Conservation (phyloP, 2,888 invertebrate species). For the Cantharis rufa region DNA sequence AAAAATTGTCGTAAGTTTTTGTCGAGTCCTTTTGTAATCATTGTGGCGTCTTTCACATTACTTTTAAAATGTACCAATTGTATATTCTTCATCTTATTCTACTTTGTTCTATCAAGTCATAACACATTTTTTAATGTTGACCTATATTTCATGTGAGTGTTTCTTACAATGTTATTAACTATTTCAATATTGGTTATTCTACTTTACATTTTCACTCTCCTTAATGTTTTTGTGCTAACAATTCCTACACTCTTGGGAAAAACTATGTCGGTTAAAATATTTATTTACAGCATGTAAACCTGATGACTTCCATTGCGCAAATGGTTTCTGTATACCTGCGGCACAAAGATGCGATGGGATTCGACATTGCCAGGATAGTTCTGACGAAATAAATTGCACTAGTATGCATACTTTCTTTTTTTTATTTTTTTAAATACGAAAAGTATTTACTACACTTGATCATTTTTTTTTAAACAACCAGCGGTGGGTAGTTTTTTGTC, state of each 20-base stretch:
- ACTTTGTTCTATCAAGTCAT: slow-evolving; percentile 1
- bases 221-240: slow-evolving; percentile 14
- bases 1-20: slow-evolving; percentile 71
- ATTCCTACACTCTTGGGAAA: neutral
- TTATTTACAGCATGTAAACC: slow-evolving; percentile 44
- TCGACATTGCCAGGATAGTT: slow-evolving; percentile 62
- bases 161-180: slow-evolving; percentile 10
- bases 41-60: slow-evolving; percentile 20
- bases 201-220: slow-evolving; percentile 7
- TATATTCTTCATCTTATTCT: slow-evolving; percentile 16
- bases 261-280: slow-evolving; percentile 17
- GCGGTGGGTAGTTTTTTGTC: neutral
- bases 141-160: neutral
- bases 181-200: slow-evolving; percentile 4
- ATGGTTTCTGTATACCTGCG: slow-evolving; percentile 52
- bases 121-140: neutral
- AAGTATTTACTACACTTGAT: neutral
- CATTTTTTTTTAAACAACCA: neutral
- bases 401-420: slow-evolving; percentile 30
- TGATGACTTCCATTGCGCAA: slow-evolving; percentile 54
- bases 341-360: slow-evolving; percentile 58
- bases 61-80: neutral
- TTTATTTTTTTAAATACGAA: neutral
- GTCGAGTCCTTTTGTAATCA: slow-evolving; percentile 6
- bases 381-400: slow-evolving; percentile 58